Evolutionary conservation across 2,113 vertebrate species (phyloP), one percentile per base, ranked within the genome.

Genomic region (Pelvicachromis taeniatus): DNA sequence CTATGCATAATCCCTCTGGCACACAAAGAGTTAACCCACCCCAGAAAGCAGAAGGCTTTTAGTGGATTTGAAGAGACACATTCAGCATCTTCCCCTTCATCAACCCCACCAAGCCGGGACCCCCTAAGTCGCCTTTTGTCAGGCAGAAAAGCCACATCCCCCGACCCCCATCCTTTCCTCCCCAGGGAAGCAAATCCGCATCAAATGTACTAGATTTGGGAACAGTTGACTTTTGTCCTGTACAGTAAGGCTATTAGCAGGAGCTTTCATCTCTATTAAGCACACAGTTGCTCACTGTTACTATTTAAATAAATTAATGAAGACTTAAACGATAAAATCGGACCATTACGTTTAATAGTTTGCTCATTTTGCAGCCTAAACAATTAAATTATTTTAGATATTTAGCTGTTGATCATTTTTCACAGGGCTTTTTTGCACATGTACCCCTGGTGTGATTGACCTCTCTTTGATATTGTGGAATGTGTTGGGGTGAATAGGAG

Each of bases 401-500:
- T n/a, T n/a, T 50, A 21, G 45, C 16, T 31, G 23, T 29, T 73
- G 42, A 31, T 31, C 3, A 75, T 75, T 75, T 50, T 75, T 75
- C 23, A 75, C 42, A 50, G 26, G 68, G n/a, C 16, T 11, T 31
- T 38, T 11, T 31, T 38, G 52, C 65, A 7, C 33, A 11, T 7
- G 3, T 16, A 17, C 45, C 48, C 14, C 26, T 2, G 11, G 54
- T 53, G 90, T 78, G 48, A 81, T 48, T 59, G 88, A 82, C 65
- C 16, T 19, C 84, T 55, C 78, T 86, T 52, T 91, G 50, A 83
- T 91, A 58, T 48, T 83, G 86, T 84, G 94, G 94, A 95, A 95
- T 95, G 95, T 88, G 92, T 89, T 2, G 68, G 83, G 80, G 70
- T 93, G 90, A 92, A 93, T 89, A 40, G 85, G 89, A 88, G 93